Conservation (phyloP, 2,797 vertebrate genomes). For the Galagoides demidoff region DNA sequence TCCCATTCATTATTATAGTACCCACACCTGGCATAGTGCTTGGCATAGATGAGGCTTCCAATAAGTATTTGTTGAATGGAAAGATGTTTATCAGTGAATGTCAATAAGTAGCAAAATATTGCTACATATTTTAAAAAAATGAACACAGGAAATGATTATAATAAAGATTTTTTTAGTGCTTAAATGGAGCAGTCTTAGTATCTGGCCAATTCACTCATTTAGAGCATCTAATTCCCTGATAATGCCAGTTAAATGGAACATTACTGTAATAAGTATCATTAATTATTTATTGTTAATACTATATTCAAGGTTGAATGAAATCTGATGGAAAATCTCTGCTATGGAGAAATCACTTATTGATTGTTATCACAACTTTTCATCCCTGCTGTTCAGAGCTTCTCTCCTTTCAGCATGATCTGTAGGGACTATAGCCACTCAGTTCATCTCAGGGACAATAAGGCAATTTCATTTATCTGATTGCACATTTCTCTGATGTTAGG, state of each 20-base stretch:
- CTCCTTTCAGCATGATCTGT: neutral
- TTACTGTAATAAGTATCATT: conserved; percentile 69
- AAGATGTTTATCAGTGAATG: neutral
- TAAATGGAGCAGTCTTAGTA: conserved; percentile 39
- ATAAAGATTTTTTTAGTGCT: neutral
- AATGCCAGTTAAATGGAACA: conserved; percentile 70
- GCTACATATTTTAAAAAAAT: conserved; percentile 47
- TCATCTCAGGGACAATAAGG: conserved; percentile 35
- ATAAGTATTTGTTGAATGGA: conserved; percentile 34
- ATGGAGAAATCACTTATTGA: conserved; percentile 73
- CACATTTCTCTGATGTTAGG: conserved; percentile 30
- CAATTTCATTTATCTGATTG: conserved; percentile 31
- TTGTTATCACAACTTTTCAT: conserved; percentile 37
- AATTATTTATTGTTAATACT: conserved; percentile 79
- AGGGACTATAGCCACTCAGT: neutral
- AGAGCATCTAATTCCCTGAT: conserved; percentile 71
- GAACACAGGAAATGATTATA: conserved; percentile 31
- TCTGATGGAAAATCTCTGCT: conserved; percentile 78
- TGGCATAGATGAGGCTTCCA: neutral
- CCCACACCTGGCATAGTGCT: neutral
- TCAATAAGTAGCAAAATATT: conserved; percentile 44
- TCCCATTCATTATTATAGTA: neutral
- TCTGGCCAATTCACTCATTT: conserved; percentile 64
- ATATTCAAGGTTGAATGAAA: conserved; percentile 73
- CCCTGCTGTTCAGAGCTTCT: neutral